Conservation (phyloP, 2,113 vertebrate genomes). For the Tor tambroides region DNA sequence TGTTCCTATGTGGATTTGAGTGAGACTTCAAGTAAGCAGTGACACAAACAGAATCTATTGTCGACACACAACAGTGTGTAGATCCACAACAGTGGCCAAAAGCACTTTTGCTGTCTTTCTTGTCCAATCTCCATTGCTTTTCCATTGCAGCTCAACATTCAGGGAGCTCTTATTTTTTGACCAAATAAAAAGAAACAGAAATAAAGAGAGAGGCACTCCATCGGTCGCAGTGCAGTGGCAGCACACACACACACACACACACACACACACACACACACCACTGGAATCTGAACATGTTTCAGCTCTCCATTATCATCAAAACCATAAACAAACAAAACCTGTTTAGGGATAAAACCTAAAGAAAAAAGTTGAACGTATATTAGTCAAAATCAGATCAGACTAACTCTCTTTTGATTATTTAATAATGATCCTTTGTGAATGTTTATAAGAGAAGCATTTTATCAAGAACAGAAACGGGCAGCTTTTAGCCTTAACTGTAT, state of each 20-base stretch:
- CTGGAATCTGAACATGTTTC: constrained; percentile 76
- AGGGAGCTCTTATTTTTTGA: not conserved
- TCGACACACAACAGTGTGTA: not conserved
- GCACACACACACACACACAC: constrained; percentile 57
- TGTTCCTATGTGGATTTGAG: not conserved
- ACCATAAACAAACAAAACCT: not conserved
- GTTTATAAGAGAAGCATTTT: not conserved
- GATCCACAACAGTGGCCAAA: not conserved
- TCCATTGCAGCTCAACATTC: not conserved
- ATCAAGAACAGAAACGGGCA: not conserved
- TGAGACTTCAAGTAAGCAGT: not conserved
- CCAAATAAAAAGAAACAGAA: not conserved
- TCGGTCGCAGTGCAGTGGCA: not conserved
- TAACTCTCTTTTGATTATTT: not conserved
- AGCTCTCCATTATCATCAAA: constrained; percentile 76
- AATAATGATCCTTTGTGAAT: not conserved
- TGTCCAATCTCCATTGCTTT: not conserved
- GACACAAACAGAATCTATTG: not conserved
- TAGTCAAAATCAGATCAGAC: constrained; percentile 5
- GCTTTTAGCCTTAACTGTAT: not conserved
- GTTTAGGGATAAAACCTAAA: constrained; percentile 42
- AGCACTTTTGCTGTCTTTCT: not conserved
- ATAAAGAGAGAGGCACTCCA: not conserved
- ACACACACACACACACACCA: constrained; percentile 59
- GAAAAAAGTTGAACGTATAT: not conserved